Evolutionary conservation across 2,113 vertebrate genomes (phyloP).

Genomic region (Montifringilla adamsi): DNA sequence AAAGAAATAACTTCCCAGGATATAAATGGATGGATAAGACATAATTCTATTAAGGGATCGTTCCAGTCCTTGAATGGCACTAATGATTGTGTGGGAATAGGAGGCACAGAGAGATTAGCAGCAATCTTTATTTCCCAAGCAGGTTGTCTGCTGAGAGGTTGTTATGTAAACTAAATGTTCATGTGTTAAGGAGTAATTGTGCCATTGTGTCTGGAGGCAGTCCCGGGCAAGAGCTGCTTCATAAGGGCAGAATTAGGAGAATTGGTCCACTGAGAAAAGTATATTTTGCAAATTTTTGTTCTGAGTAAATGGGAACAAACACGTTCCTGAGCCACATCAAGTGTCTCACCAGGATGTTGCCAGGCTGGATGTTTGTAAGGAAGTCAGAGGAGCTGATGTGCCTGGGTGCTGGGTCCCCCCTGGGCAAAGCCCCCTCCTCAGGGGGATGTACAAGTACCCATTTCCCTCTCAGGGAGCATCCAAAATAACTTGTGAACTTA

Average conservation of each 20-base stretch:
- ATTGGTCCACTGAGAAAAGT: not conserved
- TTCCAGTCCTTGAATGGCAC: not conserved
- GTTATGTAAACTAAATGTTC: not conserved
- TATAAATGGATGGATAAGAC: not conserved
- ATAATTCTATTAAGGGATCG: not conserved
- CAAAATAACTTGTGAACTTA: not conserved
- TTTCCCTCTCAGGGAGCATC: not conserved
- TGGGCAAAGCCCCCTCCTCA: not conserved
- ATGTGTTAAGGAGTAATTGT: not conserved
- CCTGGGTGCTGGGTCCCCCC: not conserved
- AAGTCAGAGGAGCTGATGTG: not conserved
- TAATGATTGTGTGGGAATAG: not conserved
- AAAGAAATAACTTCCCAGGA: not conserved
- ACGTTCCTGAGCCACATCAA: fast-evolving
- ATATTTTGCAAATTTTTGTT: not conserved
- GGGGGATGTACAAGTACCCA: not conserved
- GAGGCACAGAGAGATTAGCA: not conserved
- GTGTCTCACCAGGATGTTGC: not conserved
- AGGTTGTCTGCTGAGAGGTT: not conserved
- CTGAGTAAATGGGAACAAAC: not conserved
- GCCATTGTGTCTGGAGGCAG: not conserved
- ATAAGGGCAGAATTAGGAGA: not conserved
- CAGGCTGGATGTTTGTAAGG: not conserved
- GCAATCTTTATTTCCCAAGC: not conserved
- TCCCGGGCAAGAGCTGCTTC: not conserved